A percentile compares a stretch with the other conserved stretches of the same genome.
Evolutionary conservation across 2,113 vertebrate species (phyloP).

Genomic region (Malurus melanocephalus): DNA sequence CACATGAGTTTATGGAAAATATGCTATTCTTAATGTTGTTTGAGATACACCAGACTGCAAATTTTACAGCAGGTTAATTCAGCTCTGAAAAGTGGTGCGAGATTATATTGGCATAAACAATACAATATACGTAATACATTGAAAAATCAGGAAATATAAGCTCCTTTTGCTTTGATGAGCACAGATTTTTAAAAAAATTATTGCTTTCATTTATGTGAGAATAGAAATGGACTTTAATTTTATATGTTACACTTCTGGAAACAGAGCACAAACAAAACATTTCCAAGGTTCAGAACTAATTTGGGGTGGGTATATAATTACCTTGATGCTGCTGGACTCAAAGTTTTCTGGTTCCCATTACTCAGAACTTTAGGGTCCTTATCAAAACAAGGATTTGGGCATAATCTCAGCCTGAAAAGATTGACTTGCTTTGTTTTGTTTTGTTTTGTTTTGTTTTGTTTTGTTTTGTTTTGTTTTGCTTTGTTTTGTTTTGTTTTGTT

Average conservation of each 20-base stretch:
- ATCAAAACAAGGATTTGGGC: background rate
- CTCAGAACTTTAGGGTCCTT: background rate
- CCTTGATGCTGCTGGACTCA: background rate
- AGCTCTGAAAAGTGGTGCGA: background rate
- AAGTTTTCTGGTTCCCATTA: background rate
- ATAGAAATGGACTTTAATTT: background rate
- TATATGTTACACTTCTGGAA: background rate
- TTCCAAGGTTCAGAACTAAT: background rate
- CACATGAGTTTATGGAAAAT: background rate
- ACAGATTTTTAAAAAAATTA: fast-evolving
- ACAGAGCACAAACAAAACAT: background rate
- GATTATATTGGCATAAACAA: background rate
- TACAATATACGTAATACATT: background rate
- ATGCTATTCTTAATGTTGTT: background rate
- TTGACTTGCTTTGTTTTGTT: too few species aligned
- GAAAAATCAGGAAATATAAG: background rate
- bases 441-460: background rate
- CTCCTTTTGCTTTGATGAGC: background rate
- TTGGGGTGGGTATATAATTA: background rate
- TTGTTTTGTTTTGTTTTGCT: too few species aligned
- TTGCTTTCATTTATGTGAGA: background rate
- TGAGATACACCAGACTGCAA: background rate
- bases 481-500: background rate
- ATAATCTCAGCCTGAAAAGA: background rate
- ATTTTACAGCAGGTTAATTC: background rate